phyloP scores from a whole-genome alignment of 2,888 invertebrate genomes.

The Pocota personata region DNA sequence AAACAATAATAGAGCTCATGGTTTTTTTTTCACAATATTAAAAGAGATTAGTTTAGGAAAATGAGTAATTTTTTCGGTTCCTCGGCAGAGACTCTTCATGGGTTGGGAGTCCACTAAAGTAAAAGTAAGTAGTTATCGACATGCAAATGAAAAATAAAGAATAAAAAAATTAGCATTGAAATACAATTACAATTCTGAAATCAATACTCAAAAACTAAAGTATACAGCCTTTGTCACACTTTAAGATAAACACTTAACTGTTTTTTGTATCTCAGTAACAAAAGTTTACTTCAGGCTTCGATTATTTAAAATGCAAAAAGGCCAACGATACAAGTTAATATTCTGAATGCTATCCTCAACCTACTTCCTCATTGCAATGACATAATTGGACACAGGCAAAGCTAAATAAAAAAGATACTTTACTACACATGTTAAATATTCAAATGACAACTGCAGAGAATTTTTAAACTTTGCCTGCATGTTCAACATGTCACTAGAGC shows the following conservation, averaged over 20 bases:
- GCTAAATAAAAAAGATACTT: not conserved
- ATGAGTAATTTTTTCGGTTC: no score
- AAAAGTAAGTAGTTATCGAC: no score
- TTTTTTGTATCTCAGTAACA: not conserved
- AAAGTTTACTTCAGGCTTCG: not conserved
- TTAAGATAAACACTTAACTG: no score
- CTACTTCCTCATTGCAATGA: not conserved
- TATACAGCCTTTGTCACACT: no score
- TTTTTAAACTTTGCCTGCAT: constrained; percentile 36
- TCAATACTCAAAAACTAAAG: no score
- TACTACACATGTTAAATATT: not conserved
- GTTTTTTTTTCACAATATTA: constrained; percentile 23
- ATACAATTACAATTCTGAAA: no score
- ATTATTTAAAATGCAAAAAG: constrained; percentile 11
- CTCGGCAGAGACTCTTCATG: no score
- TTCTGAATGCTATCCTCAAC: not conserved
- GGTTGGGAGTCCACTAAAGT: no score
- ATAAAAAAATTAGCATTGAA: no score
- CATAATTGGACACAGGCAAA: not conserved
- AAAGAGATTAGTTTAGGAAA: no score
- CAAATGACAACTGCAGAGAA: constrained; percentile 50
- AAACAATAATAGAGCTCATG: constrained; percentile 81
- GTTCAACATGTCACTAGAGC: constrained; percentile 26
- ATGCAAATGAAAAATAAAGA: no score
- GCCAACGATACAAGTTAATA: not conserved